phyloP scores from a whole-genome alignment of 2,113 vertebrate species.

The Burhinus bistriatus region DNA sequence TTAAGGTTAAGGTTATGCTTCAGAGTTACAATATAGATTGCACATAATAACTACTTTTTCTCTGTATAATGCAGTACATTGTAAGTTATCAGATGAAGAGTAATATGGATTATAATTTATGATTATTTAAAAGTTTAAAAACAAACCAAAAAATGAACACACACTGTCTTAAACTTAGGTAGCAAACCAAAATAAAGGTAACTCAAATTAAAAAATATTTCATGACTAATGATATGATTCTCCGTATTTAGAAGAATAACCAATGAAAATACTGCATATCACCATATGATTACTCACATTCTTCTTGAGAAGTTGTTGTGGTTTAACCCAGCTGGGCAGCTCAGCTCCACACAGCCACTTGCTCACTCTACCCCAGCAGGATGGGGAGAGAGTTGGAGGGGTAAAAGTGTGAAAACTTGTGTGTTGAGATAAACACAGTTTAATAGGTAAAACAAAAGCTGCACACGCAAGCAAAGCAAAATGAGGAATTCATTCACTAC shows the following conservation, averaged over 20 bases:
- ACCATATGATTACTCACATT: background rate
- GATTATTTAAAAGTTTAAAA: background rate
- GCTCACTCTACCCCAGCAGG: background rate
- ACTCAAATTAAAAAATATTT: background rate
- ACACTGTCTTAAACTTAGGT: background rate
- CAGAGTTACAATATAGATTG: background rate
- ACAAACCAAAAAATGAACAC: background rate
- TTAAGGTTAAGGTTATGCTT: background rate
- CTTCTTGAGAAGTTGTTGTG: background rate
- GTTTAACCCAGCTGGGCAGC: background rate
- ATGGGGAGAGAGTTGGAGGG: background rate
- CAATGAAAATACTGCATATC: background rate
- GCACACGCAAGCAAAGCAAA: fast-evolving
- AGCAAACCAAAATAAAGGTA: background rate
- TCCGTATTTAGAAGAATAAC: background rate
- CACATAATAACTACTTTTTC: background rate
- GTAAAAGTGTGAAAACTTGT: background rate
- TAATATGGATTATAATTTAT: background rate
- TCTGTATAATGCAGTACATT: background rate
- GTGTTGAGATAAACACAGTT: background rate
- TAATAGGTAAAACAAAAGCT: background rate
- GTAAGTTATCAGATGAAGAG: background rate
- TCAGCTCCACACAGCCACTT: background rate
- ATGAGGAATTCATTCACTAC: background rate
- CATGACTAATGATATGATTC: background rate